These are phyloP conservation scores for Nothobranchius kuhntae DNA, from an alignment of 2,113 vertebrate genomes.

Conservation along the genomic window DNA sequence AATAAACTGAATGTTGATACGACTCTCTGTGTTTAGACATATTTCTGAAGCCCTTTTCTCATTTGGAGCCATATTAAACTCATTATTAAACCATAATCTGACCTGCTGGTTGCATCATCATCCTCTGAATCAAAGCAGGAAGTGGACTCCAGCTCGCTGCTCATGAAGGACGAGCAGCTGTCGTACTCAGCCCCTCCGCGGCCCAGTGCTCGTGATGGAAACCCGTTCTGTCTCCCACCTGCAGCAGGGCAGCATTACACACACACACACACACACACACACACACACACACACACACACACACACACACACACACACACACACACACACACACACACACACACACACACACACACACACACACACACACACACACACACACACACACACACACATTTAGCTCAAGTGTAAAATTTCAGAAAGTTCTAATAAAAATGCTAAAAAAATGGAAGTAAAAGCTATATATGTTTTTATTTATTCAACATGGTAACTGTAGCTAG, in stretches of 20 bases:
- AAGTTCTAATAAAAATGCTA: not conserved
- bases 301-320: too few relatives aligned
- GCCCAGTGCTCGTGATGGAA: slow-evolving; percentile 72
- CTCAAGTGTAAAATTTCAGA: not conserved
- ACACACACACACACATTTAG: not conserved
- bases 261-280: not conserved
- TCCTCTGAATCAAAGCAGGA: slow-evolving; percentile 98
- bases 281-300: too few relatives aligned
- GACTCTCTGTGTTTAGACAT: too few relatives aligned
- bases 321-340: too few relatives aligned
- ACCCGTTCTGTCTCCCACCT: slow-evolving; percentile 78
- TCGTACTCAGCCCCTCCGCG: slow-evolving; percentile 85
- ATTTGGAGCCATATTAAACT: not conserved
- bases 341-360: too few relatives aligned
- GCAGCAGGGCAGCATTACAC: slow-evolving; percentile 2
- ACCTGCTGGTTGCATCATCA: slow-evolving; percentile 98
- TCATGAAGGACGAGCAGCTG: slow-evolving; percentile 97
- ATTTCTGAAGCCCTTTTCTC: too few relatives aligned
- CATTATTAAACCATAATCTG: slow-evolving; percentile 22
- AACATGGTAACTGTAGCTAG: not conserved
- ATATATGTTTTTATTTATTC: not conserved
- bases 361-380: too few relatives aligned
- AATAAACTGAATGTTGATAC: too few relatives aligned
- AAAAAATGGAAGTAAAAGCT: too few relatives aligned
- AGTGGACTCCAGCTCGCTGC: slow-evolving; percentile 96